phyloP scores from a whole-genome alignment of 1,140 invertebrate genomes.

The Meloidogyne floridensis region DNA sequence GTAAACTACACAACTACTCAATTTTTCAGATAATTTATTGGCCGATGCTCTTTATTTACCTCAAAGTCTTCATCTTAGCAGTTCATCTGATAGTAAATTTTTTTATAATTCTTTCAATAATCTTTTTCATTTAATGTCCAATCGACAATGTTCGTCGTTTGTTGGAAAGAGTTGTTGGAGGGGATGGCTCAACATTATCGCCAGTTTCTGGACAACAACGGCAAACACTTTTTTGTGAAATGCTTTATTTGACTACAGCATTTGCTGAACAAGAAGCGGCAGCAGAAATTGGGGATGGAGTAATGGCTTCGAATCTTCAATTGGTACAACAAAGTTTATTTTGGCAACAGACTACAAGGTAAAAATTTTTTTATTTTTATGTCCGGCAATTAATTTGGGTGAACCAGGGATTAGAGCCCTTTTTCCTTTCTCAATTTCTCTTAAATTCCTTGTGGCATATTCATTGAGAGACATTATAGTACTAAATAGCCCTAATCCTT shows the following conservation, averaged over 20 bases:
- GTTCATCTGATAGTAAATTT: slow-evolving; percentile 38
- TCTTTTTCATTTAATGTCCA: slow-evolving; percentile 20
- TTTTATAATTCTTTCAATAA: neutral
- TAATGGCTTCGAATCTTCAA: neutral
- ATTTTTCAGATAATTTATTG: slow-evolving; percentile 23
- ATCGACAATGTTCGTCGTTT: slow-evolving; percentile 53
- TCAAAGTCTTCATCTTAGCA: slow-evolving; percentile 41
- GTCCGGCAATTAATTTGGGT: too few relatives aligned
- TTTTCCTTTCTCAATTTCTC: too few relatives aligned
- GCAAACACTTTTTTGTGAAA: slow-evolving; percentile 49
- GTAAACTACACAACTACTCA: too few relatives aligned
- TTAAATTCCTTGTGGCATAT: too few relatives aligned
- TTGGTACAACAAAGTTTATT: slow-evolving; percentile 33
- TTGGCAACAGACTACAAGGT: slow-evolving; percentile 44
- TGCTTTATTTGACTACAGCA: slow-evolving; percentile 50
- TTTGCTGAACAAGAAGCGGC: slow-evolving; percentile 27
- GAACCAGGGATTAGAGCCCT: too few relatives aligned
- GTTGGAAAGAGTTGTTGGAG: slow-evolving; percentile 29
- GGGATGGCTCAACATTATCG: neutral
- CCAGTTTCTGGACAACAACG: slow-evolving; percentile 18
- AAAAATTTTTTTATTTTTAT: neutral
- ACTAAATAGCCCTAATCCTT: too few relatives aligned
- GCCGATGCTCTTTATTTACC: slow-evolving; percentile 42
- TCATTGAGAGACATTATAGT: too few relatives aligned
- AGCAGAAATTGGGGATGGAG: neutral